phyloP scores from a whole-genome alignment of 1,140 invertebrate genomes.

The Drusus annulatus region DNA sequence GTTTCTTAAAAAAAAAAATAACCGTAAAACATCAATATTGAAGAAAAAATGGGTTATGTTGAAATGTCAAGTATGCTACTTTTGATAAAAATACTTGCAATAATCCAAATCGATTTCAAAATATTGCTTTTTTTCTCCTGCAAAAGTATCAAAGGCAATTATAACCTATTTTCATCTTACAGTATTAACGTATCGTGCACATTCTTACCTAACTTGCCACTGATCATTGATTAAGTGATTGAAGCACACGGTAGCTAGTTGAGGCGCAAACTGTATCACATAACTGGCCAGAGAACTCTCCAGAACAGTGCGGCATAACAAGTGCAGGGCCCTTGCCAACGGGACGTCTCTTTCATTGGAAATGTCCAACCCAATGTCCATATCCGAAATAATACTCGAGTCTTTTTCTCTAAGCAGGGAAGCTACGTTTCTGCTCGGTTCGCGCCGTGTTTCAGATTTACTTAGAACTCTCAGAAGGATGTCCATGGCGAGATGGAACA shows the following conservation, averaged over 20 bases:
- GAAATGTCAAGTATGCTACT: too few species aligned
- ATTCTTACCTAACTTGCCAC: slow-evolving; percentile 69
- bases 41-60: too few species aligned
- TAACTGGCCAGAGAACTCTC: slow-evolving; percentile 68
- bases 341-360: slow-evolving; percentile 65
- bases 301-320: slow-evolving; percentile 66
- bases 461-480: slow-evolving; percentile 41
- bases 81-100: too few species aligned
- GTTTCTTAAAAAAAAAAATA: too few species aligned
- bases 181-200: not conserved
- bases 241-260: slow-evolving; percentile 67
- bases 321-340: slow-evolving; percentile 68
- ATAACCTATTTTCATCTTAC: too few species aligned
- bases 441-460: not conserved
- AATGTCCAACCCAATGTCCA: slow-evolving; percentile 55
- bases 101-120: too few species aligned
- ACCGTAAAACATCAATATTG: too few species aligned
- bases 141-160: too few species aligned
- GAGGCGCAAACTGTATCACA: slow-evolving; percentile 66
- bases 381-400: slow-evolving; percentile 65
- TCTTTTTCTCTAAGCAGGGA: slow-evolving; percentile 56
- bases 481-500: slow-evolving; percentile 49
- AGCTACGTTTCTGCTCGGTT: too few species aligned
- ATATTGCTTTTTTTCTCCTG: too few species aligned
- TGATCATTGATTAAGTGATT: slow-evolving; percentile 64